Evolutionary conservation across 2,888 invertebrate species (phyloP).

Genomic region (Eledona agricola): DNA sequence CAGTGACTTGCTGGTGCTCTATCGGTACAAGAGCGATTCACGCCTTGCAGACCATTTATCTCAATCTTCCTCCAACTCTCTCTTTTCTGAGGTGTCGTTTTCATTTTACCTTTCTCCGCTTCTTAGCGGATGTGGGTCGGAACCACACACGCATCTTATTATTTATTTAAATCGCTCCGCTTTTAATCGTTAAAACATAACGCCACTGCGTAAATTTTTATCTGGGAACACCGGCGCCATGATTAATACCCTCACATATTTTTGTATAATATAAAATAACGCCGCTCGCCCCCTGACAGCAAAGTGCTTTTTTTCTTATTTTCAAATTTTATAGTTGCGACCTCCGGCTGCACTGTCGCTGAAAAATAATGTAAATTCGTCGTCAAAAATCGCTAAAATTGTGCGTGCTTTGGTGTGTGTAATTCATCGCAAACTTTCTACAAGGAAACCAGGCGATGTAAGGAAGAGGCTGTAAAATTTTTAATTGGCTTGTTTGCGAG

Average conservation of each 20-base stretch:
- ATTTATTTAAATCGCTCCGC: constrained; percentile 27
- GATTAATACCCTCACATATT: constrained; percentile 13
- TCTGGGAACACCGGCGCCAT: constrained; percentile 9
- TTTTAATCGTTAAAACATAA: constrained; percentile 22
- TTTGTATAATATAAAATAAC: constrained; percentile 12
- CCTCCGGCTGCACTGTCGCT: too few relatives aligned
- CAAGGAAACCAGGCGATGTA: too few relatives aligned
- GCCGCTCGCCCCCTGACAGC: too few relatives aligned
- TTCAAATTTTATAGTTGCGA: too few relatives aligned
- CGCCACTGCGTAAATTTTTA: constrained; percentile 18
- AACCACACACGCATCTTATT: constrained; percentile 25
- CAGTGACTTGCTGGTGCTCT: constrained; percentile 35
- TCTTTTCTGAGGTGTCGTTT: constrained; percentile 44
- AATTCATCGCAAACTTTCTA: too few relatives aligned
- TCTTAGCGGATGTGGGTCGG: constrained; percentile 29
- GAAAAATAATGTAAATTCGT: too few relatives aligned
- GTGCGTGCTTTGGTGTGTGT: too few relatives aligned
- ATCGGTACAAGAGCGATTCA: constrained; percentile 40
- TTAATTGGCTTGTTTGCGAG: too few relatives aligned
- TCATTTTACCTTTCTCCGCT: constrained; percentile 46
- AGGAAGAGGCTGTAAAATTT: too few relatives aligned
- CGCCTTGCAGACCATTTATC: constrained; percentile 47
- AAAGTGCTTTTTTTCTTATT: too few relatives aligned
- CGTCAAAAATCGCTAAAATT: too few relatives aligned
- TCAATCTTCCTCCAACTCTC: constrained; percentile 46